Percentiles rank a stretch among this genome's conserved stretches.
phyloP scores from a whole-genome alignment of 2,888 invertebrate genomes.

The Frankliniella intonsa region DNA sequence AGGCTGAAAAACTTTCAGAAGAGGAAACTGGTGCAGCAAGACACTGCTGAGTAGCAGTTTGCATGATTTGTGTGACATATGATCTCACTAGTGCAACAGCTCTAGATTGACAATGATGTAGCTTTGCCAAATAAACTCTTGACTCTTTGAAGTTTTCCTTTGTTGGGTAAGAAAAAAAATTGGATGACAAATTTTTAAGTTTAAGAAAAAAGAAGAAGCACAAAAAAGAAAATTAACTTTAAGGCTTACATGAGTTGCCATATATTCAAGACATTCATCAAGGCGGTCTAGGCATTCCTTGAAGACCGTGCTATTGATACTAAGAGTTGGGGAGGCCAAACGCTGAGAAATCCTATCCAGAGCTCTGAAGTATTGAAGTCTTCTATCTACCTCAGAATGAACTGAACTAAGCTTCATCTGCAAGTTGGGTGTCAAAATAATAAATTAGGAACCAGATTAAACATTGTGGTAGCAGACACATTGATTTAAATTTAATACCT shows the following conservation, averaged over 20 bases:
- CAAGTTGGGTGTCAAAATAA: constrained; percentile 37
- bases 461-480: too few relatives aligned
- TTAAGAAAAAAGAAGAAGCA: not conserved
- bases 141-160: constrained; percentile 83
- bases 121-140: constrained; percentile 72
- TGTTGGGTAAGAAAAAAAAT: constrained; percentile 38
- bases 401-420: constrained; percentile 73
- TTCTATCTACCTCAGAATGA: constrained; percentile 72
- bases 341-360: constrained; percentile 76
- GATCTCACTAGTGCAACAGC: constrained; percentile 74
- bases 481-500: constrained; percentile 44
- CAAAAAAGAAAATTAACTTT: constrained; percentile 14
- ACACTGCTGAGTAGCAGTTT: constrained; percentile 74
- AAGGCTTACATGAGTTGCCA: constrained; percentile 69
- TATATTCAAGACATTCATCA: constrained; percentile 80
- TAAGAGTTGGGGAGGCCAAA: constrained; percentile 71
- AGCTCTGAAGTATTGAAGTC: constrained; percentile 80
- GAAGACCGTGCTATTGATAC: constrained; percentile 79
- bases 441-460: not conserved
- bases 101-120: constrained; percentile 75
- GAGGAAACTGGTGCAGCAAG: constrained; percentile 45
- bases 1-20: constrained; percentile 38
- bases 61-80: constrained; percentile 70
- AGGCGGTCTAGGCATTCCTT: constrained; percentile 75
- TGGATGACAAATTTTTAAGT: constrained; percentile 33